These are phyloP conservation scores for Tor tambroides DNA, from an alignment of 2,113 vertebrate genomes.

Conservation along the genomic window DNA sequence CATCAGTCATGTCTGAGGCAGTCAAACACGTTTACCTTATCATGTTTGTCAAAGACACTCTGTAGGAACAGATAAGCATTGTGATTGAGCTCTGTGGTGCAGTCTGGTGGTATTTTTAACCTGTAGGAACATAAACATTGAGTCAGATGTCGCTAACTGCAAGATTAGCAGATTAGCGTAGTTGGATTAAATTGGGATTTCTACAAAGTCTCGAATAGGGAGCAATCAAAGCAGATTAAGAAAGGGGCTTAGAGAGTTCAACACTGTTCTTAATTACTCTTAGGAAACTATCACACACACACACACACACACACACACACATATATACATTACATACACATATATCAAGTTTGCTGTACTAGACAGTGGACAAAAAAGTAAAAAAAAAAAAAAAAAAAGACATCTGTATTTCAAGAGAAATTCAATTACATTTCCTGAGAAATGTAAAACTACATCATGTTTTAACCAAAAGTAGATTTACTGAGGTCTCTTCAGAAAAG, in stretches of 20 bases:
- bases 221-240: neutral
- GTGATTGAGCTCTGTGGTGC: slow-evolving; percentile 97
- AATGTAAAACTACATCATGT: neutral
- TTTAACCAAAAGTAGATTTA: neutral
- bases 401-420: neutral
- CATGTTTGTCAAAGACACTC: slow-evolving; percentile 97
- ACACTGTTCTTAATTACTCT: neutral
- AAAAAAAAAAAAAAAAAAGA: neutral
- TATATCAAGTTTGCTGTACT: neutral
- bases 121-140: slow-evolving; percentile 67
- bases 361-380: neutral
- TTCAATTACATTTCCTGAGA: neutral
- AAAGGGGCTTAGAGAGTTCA: neutral
- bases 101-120: slow-evolving; percentile 90
- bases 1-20: neutral
- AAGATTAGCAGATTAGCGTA: slow-evolving; percentile 23
- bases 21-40: slow-evolving; percentile 81
- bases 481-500: neutral
- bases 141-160: neutral
- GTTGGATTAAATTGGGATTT: slow-evolving; percentile 42
- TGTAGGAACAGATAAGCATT: slow-evolving; percentile 97
- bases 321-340: neutral
- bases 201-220: neutral
- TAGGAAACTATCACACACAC: neutral
- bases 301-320: neutral